Evolutionary conservation across 2,797 vertebrate species (phyloP), one percentile per base, ranked within the genome.

Genomic region (Cynopterus sphinx): DNA sequence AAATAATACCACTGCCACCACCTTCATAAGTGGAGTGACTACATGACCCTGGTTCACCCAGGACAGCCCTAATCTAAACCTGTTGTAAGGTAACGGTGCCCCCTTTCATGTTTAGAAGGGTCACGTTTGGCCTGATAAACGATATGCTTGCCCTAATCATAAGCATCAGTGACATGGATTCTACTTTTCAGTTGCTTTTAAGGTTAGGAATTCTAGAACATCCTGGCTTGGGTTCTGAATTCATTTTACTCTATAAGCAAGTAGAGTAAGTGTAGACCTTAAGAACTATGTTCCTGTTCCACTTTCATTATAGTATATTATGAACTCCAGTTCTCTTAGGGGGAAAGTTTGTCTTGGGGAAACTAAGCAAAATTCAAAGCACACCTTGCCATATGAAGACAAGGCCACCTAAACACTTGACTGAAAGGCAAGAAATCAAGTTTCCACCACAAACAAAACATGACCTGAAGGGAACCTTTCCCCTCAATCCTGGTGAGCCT

Each of bases 161-260:
- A 96, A 68, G 46, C 3, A 13, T 90, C 43, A 65, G 33, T 89
- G 46, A 95, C 12, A 81, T n/a, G 59, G 51, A 74, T 55, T 16
- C 86, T 85, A 36, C 28, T 63, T 88, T 91, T 74, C 31, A 19
- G 31, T n/a, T 41, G 16, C 26, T 63, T 82, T 90, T 43, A 82
- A 91, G 5, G 22, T 74, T 55, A 95, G 15, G 17, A 93, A 91
- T 46, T 77, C 75, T 90, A 87, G 33, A 90, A 93, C 22, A 49
- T 93, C 87, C 43, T 87, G 28, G 13, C 63, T 71, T 33, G 49
- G 10, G 11, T 95, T 49, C 63, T 79, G 17, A 63, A 63, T 92
- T 59, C 81, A 96, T 88, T 81, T 92, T 74, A 55, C n/a, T 55
- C 83, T 74, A 13, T 74, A 10, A 39, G 71, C 26, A 93, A 53